Conservation (phyloP, 2,797 vertebrate genomes). For the Galaxias olidus region DNA sequence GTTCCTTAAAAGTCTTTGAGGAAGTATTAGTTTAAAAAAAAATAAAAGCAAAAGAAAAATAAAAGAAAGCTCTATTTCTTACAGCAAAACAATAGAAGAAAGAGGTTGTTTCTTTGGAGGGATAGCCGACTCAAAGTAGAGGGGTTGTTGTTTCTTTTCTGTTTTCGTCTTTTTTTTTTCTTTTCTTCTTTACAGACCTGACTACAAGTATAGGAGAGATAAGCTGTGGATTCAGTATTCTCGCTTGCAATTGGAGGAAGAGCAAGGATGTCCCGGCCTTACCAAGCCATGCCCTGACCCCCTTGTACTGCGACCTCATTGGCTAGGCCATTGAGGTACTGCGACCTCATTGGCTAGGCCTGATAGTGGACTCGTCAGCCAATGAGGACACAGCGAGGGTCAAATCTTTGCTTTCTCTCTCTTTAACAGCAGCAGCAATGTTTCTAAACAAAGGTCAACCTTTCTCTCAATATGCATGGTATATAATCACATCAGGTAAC, state of each 20-base stretch:
- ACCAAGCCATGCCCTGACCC: constrained; percentile 54
- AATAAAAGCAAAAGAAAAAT: constrained; percentile 42
- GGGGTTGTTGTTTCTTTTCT: constrained; percentile 61
- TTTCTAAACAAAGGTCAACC: constrained; percentile 55
- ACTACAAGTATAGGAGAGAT: constrained; percentile 67
- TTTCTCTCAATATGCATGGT: constrained; percentile 64
- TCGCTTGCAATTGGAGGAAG: constrained; percentile 74
- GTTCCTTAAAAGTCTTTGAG: constrained; percentile 80
- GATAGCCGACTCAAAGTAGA: constrained; percentile 75
- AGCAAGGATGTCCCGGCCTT: constrained; percentile 66
- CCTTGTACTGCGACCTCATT: constrained; percentile 41
- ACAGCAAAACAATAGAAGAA: constrained; percentile 79
- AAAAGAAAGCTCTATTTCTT: constrained; percentile 72
- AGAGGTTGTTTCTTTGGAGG: constrained; percentile 80
- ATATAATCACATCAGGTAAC: constrained; percentile 79
- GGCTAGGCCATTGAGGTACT: too few species aligned
- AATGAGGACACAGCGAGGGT: constrained; percentile 50
- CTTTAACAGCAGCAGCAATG: constrained; percentile 64
- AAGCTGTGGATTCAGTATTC: constrained; percentile 73
- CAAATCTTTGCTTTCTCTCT: constrained; percentile 55
- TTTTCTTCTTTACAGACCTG: constrained; percentile 63
- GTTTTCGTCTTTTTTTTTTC: constrained; percentile 31
- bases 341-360: constrained; percentile 41
- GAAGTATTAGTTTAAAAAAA: constrained; percentile 61
- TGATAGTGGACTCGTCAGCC: constrained; percentile 51